A percentile compares a stretch with the other conserved stretches of the same genome.
These are phyloP conservation scores for Epistrophella euchroma DNA, from an alignment of 2,888 invertebrate genomes.

Conservation along the genomic window DNA sequence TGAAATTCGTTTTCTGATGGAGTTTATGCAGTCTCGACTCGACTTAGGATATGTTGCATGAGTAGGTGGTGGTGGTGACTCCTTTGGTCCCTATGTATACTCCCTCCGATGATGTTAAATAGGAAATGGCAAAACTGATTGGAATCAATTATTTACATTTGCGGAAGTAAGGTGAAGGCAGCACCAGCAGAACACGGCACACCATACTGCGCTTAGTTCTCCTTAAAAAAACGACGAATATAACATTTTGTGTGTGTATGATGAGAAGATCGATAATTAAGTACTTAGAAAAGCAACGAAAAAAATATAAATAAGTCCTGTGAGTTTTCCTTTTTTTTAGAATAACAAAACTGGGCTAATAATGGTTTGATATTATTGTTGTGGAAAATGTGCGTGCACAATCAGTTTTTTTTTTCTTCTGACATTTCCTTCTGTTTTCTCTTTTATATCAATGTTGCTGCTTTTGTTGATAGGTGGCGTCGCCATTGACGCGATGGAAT, in stretches of 20 bases:
- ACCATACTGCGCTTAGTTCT: constrained; percentile 26
- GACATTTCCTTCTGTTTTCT: constrained; percentile 1
- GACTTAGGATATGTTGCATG: neutral
- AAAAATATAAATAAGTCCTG: constrained; percentile 10
- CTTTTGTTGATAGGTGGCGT: constrained; percentile 5
- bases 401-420: constrained; percentile 19
- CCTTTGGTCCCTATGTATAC: constrained; percentile 41
- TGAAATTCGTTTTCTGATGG: constrained; percentile 26
- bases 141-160: constrained; percentile 70
- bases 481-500: neutral
- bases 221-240: neutral
- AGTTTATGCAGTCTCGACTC: constrained; percentile 18
- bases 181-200: constrained; percentile 32
- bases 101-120: constrained; percentile 52
- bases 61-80: neutral
- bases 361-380: constrained; percentile 58
- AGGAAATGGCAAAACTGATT: constrained; percentile 67
- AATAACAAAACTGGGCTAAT: constrained; percentile 50
- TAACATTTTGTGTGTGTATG: neutral
- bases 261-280: constrained; percentile 52
- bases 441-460: neutral
- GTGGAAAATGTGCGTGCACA: constrained; percentile 63
- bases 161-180: constrained; percentile 63
- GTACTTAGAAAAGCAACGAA: constrained; percentile 2
- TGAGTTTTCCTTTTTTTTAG: constrained; percentile 3